Conservation (phyloP, 2,113 vertebrate genomes). For the Cinclus mexicanus region DNA sequence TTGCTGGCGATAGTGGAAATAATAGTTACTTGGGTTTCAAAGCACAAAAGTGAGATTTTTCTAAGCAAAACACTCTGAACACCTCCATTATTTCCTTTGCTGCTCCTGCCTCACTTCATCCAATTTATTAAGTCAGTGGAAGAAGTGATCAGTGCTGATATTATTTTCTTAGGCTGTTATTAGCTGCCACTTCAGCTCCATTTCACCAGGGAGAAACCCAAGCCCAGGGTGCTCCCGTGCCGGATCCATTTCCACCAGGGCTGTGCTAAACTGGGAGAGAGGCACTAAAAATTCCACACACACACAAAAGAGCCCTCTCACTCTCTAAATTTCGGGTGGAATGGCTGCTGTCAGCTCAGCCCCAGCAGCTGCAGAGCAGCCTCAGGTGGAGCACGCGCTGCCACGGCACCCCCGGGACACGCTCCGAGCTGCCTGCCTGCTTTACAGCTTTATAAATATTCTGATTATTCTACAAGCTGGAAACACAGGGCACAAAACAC, state of each 20-base stretch:
- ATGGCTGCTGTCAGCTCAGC: conserved; percentile 35
- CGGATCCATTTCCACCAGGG: not conserved
- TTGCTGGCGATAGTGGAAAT: not conserved
- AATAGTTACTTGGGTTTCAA: not conserved
- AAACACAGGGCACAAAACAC: not conserved
- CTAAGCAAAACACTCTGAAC: conserved; percentile 7
- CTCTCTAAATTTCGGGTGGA: not conserved
- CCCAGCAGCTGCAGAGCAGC: not conserved
- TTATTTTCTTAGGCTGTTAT: not conserved
- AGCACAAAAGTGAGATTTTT: not conserved
- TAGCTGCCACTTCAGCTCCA: conserved; percentile 22
- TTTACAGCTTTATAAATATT: not conserved
- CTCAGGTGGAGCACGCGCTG: not conserved
- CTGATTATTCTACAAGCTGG: not conserved
- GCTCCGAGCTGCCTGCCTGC: not conserved
- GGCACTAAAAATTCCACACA: not conserved
- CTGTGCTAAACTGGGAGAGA: not conserved
- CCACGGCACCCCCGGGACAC: not conserved
- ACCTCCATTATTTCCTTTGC: not conserved
- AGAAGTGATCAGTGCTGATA: not conserved
- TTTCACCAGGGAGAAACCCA: not conserved
- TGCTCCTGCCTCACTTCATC: conserved; percentile 28
- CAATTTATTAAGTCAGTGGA: conserved; percentile 8
- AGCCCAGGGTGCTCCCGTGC: not conserved
- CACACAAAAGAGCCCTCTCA: not conserved